These are phyloP conservation scores for Criorhina ranunculi DNA, from an alignment of 2,888 invertebrate genomes.

Conservation along the genomic window DNA sequence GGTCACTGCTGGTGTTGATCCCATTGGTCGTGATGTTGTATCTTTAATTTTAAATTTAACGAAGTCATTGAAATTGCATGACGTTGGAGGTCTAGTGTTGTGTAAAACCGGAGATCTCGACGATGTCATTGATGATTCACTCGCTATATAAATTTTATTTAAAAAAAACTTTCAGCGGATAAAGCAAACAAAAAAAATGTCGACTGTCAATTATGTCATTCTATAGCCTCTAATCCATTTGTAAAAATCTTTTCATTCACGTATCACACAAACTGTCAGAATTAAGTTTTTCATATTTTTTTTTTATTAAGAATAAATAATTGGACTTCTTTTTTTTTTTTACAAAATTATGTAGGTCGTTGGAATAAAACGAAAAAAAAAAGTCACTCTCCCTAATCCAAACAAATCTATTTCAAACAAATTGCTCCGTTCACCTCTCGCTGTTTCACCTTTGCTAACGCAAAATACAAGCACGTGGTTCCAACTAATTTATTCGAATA, in stretches of 20 bases:
- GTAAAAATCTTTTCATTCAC: neutral
- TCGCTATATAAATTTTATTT: too few relatives aligned
- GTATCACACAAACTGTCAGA: constrained; percentile 12
- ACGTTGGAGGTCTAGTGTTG: too few relatives aligned
- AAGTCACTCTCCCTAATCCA: constrained; percentile 56
- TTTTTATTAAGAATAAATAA: neutral
- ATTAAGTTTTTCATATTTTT: neutral
- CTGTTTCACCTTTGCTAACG: constrained; percentile 42
- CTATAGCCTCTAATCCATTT: neutral
- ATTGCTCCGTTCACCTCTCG: constrained; percentile 43
- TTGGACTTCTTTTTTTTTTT: constrained; percentile 6
- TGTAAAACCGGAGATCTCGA: too few relatives aligned
- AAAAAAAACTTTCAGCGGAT: too few relatives aligned
- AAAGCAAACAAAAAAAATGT: too few relatives aligned
- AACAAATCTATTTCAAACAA: constrained; percentile 59
- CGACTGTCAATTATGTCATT: too few relatives aligned
- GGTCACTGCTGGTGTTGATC: too few relatives aligned
- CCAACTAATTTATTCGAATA: constrained; percentile 71
- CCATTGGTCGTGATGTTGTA: too few relatives aligned
- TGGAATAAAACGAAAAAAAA: neutral
- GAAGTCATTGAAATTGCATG: too few relatives aligned
- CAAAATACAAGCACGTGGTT: constrained; percentile 57
- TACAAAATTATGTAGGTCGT: constrained; percentile 21
- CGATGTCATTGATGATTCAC: too few relatives aligned
- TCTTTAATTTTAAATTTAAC: too few relatives aligned